Evolutionary conservation across 2,113 vertebrate species (phyloP), one percentile per base, ranked within the genome.

Genomic region (Eulacestoma nigropectus): DNA sequence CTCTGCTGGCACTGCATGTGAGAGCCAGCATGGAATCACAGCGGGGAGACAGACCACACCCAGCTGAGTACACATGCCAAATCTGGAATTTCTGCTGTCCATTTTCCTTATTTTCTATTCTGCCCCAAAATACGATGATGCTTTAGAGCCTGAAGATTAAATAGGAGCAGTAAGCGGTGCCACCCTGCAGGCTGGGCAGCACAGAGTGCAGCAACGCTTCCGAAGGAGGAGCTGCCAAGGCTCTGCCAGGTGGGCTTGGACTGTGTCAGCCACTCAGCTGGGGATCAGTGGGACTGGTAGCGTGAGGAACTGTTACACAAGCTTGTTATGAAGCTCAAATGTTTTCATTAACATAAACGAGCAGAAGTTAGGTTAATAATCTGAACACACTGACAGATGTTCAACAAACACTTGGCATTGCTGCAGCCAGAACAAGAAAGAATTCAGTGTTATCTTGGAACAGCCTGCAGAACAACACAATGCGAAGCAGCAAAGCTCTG

Each of bases 291-390:
- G 68, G 55, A 73, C 65, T 70, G 46, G 19, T 10, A 46, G 23
- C 0, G 2, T 29, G 47, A 84, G 75, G 70, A 91, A 29, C 85
- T 59, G 70, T 19, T 79, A 47, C n/a, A n/a, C 67, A n/a, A 29
- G 25, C 89, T 87, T 76, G 57, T 84, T 92, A 44, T 17, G 29
- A n/a, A 65, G 53, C 93, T 94, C 82, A 41, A 83, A 90, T 78
- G 68, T 80, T 96, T 83, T 80, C 90, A 91, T 84, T 84, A 95
- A 88, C 75, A 90, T 55, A 90, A 96, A 72, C 8, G 64, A 96
- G 89, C 68, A 92, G 79, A 90, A 96, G 87, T 84, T 74, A 84
- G 90, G 93, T 95, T 96, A 97, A 95, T 95, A 93, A 91, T 93
- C 82, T 90, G 85, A 94, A 80, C 60, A 80, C 49, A 47, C 42